These are phyloP conservation scores for Danio kyathit DNA, from an alignment of 2,797 vertebrate genomes.

Conservation along the genomic window DNA sequence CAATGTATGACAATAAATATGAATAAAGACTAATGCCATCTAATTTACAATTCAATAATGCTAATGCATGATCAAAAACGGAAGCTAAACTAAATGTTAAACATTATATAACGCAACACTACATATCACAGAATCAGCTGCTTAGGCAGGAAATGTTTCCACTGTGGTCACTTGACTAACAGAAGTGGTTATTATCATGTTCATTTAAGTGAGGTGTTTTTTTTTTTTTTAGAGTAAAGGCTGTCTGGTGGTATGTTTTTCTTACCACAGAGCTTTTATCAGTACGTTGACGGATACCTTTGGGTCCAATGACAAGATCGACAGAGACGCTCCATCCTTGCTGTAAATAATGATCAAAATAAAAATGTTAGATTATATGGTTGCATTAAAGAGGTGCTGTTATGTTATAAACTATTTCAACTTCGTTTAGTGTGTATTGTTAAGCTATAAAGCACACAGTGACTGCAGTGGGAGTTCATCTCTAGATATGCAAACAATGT, in stretches of 20 bases:
- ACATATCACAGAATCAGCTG: not conserved
- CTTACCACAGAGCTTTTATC: slow-evolving; percentile 73
- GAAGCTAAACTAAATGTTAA: not conserved
- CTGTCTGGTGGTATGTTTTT: not conserved
- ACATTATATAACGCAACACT: not conserved
- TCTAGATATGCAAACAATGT: too few relatives aligned
- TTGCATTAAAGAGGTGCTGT: too few relatives aligned
- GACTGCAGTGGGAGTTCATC: too few relatives aligned
- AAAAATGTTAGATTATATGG: too few relatives aligned
- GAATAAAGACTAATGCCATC: too few relatives aligned
- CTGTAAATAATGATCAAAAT: slow-evolving; percentile 68
- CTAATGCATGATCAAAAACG: not conserved
- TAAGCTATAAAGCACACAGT: too few relatives aligned
- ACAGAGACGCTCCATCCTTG: slow-evolving; percentile 92
- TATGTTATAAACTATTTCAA: too few relatives aligned
- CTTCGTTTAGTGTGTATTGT: too few relatives aligned
- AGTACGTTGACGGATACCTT: slow-evolving; percentile 90
- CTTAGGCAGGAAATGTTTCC: not conserved
- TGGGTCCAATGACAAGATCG: slow-evolving; percentile 89
- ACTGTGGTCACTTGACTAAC: not conserved
- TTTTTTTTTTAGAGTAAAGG: not conserved
- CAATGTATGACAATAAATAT: too few relatives aligned
- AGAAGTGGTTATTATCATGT: not conserved
- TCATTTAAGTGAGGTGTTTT: not conserved
- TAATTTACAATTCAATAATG: too few relatives aligned